A percentile compares a stretch with the other conserved stretches of the same genome.
These are phyloP conservation scores for Pachypeltis micranthus DNA, from an alignment of 1,140 invertebrate genomes.

Conservation along the genomic window DNA sequence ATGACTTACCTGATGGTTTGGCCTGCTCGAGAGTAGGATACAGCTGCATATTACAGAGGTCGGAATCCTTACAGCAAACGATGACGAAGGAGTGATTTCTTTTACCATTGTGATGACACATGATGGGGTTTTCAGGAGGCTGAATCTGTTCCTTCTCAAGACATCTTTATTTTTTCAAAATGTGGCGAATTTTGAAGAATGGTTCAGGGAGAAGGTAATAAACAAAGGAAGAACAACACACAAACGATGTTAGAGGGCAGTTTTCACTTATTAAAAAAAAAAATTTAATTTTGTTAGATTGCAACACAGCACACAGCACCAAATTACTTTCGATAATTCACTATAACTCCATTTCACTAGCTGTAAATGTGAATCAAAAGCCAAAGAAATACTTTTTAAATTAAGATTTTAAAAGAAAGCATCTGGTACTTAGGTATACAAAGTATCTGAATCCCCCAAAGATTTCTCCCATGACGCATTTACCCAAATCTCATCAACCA, in stretches of 20 bases:
- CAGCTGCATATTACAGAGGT: conserved; percentile 48
- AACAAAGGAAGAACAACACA: conserved; percentile 22
- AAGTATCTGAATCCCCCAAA: too few relatives aligned
- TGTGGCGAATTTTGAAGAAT: background rate
- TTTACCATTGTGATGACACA: conserved; percentile 45
- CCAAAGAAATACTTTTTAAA: too few relatives aligned
- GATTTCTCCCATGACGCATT: too few relatives aligned
- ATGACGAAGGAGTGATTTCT: conserved; percentile 40
- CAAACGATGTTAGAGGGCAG: conserved; percentile 20
- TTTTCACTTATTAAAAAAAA: too few relatives aligned
- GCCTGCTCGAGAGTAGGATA: conserved; percentile 32
- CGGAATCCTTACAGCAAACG: conserved; percentile 45
- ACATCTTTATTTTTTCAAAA: conserved; percentile 38
- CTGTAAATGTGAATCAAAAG: too few relatives aligned
- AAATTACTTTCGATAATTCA: too few relatives aligned
- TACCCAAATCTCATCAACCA: too few relatives aligned
- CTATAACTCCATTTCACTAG: too few relatives aligned
- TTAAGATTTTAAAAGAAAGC: too few relatives aligned
- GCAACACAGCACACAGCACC: conserved; percentile 12
- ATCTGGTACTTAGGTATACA: too few relatives aligned
- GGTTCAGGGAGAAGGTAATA: background rate
- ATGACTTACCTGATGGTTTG: conserved; percentile 27
- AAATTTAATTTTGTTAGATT: conserved; percentile 12
- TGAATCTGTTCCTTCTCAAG: conserved; percentile 39
- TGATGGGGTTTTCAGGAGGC: conserved; percentile 44